Evolutionary conservation across 2,797 vertebrate species (phyloP), one percentile per base, ranked within the genome.

Genomic region (Gobionotothen gibberifrons): DNA sequence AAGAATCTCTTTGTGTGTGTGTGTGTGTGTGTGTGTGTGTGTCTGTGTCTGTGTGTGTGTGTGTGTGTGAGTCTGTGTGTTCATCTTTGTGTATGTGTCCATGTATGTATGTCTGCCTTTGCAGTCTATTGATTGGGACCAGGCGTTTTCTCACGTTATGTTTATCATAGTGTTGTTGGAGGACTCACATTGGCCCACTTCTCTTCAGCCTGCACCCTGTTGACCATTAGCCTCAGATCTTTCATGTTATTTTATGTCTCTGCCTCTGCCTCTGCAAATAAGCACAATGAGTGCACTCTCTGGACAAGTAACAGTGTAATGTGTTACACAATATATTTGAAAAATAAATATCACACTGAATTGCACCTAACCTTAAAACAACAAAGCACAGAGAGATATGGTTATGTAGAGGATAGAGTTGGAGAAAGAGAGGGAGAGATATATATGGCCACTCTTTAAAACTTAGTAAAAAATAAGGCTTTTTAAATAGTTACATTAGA

Each of bases 111-210:
- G 40, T 63, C n/a, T 62, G 62, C 52, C 61, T 71, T 64, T 71
- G 58, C 49, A 61, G 54, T 61, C 1, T 72, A 72, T 70, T 60
- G 51, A 71, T 70, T 54, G 46, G 26, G 52, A 69, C 52, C 53
- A n/a, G 64, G 21, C 56, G 44, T 39, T 63, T 29, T 58, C 48
- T 66, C 46, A 52, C 44, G 65, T 68, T 56, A 48, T 72, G 53
- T 53, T 69, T 51, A 75, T 83, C 52, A 52, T 58, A 17, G 46
- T 54, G 29, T 65, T 57, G 39, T 74, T 29, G 3, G 61, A 67
- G 59, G 68, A 81, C 58, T 83, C 46, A 49, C 54, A 68, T 5
- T 76, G 74, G 74, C 58, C 73, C 46, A 70, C 77, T 82, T 84
- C 61, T 65, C 17, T 74, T 16, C 43, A 72, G 58, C 3, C 26